Conservation (phyloP, 2,888 invertebrate species). For the Venusia cambrica region DNA sequence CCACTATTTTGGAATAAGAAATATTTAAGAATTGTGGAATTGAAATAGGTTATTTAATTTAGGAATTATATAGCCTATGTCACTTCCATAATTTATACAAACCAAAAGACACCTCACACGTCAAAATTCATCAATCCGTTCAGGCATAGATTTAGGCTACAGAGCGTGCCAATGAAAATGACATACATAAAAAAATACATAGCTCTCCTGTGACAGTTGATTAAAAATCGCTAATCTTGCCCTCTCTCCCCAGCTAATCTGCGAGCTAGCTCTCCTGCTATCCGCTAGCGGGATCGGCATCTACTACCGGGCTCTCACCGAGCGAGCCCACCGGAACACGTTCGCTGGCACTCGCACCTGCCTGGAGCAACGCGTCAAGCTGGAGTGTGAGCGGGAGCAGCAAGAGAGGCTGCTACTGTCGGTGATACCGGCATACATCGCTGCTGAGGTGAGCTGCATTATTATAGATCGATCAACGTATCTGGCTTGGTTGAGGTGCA, state of each 20-base stretch:
- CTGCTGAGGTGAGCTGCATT: conserved; percentile 88
- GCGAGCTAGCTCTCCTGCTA: conserved; percentile 88
- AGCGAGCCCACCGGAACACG: conserved; percentile 91
- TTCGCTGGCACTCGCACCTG: conserved; percentile 95
- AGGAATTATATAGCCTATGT: no score
- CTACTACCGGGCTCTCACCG: conserved; percentile 94
- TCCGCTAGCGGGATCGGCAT: conserved; percentile 91
- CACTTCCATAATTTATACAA: no score
- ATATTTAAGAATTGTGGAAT: no score
- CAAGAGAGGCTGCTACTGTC: conserved; percentile 95
- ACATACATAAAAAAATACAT: no score
- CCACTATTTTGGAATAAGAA: no score
- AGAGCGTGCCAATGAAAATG: no score
- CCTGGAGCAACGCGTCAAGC: conserved; percentile 94
- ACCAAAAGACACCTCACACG: no score
- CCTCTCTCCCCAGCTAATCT: conserved; percentile 82
- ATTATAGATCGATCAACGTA: background rate
- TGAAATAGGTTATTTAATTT: no score
- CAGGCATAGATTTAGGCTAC: no score
- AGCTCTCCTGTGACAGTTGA: no score
- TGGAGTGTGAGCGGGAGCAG: conserved; percentile 95
- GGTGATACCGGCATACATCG: conserved; percentile 97
- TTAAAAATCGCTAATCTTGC: no score
- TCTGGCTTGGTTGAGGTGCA: background rate
- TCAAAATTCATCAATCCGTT: no score